phyloP scores from a whole-genome alignment of 1,140 invertebrate genomes.

The Ptiloglossa arizonensis region DNA sequence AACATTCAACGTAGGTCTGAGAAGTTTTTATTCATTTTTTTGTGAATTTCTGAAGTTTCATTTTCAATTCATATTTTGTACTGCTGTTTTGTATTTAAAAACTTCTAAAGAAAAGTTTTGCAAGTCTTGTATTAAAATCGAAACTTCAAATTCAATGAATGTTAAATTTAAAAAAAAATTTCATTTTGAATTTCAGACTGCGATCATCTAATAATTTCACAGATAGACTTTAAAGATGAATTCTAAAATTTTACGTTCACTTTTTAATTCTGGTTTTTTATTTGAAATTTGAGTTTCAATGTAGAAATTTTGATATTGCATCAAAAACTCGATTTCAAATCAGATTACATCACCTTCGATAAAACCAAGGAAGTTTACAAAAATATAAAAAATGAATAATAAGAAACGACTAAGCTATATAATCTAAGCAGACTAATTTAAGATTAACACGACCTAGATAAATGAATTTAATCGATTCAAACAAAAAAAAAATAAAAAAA shows the following conservation, averaged over 20 bases:
- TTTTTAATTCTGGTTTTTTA: neutral
- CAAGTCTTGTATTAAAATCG: conserved; percentile 5
- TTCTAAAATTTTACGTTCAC: conserved; percentile 37
- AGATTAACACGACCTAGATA: conserved; percentile 73
- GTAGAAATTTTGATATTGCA: conserved; percentile 3
- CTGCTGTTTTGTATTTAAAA: conserved; percentile 8
- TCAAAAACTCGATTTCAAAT: conserved; percentile 17
- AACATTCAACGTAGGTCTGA: conserved; percentile 18
- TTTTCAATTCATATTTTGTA: neutral
- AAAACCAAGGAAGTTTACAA: conserved; percentile 19
- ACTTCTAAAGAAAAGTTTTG: neutral
- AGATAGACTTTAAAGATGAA: neutral
- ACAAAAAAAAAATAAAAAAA: conserved; percentile 37
- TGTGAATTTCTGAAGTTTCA: neutral
- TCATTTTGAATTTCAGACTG: conserved; percentile 14
- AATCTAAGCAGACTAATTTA: conserved; percentile 74
- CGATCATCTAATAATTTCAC: neutral
- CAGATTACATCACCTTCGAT: conserved; percentile 15
- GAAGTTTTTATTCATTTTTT: conserved; percentile 5
- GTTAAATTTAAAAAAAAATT: conserved; percentile 13
- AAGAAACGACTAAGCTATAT: conserved; percentile 75
- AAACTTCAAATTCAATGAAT: conserved; percentile 20
- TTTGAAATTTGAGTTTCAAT: conserved; percentile 22
- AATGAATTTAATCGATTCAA: conserved; percentile 71
- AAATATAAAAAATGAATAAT: conserved; percentile 44